These are phyloP conservation scores for Lasioglossum pauxillum DNA, from an alignment of 2,888 invertebrate species.

Conservation along the genomic window DNA sequence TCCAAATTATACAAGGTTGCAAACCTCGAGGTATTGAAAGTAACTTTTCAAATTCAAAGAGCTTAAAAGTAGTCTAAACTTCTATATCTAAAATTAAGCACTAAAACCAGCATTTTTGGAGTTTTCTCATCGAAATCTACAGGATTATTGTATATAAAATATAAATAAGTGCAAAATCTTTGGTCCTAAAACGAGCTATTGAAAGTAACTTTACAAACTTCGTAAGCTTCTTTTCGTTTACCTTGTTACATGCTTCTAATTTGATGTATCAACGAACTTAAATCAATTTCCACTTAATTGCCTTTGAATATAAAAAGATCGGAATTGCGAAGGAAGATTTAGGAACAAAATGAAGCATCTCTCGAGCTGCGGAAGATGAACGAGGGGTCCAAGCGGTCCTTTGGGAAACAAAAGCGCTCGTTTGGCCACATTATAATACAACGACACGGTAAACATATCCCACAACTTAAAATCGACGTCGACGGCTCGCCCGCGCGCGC, in stretches of 20 bases:
- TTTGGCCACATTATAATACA: conserved; percentile 77
- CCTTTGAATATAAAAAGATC: background rate
- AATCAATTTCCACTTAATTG: background rate
- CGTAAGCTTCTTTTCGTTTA: background rate
- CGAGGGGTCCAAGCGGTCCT: conserved; percentile 70
- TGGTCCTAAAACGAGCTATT: background rate
- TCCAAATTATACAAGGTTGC: no score
- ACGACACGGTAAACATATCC: conserved; percentile 66
- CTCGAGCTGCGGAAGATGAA: conserved; percentile 62
- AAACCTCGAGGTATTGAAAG: no score
- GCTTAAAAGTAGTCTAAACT: no score
- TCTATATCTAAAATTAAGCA: no score
- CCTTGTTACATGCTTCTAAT: background rate
- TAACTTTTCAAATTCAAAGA: no score
- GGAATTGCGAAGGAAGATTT: conserved; percentile 24
- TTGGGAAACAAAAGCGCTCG: conserved; percentile 82
- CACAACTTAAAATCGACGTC: conserved; percentile 62
- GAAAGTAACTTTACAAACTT: background rate
- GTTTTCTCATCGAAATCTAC: no score
- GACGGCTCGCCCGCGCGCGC: conserved; percentile 32
- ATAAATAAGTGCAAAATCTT: no score
- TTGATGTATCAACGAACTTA: background rate
- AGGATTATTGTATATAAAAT: no score
- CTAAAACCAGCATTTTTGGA: no score
- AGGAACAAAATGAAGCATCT: conserved; percentile 42